Evolutionary conservation across 2,888 invertebrate species (phyloP).

Genomic region (Macropis europaea): DNA sequence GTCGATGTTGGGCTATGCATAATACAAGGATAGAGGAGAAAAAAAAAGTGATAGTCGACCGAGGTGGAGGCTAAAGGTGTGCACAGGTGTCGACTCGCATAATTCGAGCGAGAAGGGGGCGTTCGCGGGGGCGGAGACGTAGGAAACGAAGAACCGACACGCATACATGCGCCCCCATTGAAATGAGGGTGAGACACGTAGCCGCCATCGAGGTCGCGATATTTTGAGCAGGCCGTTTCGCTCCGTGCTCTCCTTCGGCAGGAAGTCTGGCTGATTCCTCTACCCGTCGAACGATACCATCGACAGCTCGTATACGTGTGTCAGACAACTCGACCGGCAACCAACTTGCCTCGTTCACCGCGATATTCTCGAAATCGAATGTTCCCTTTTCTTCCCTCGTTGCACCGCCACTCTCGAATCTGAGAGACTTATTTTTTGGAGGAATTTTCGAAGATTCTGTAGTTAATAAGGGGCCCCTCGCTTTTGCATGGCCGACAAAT

Average conservation of each 20-base stretch:
- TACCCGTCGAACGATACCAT: conserved; percentile 56
- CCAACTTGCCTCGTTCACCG: conserved; percentile 13
- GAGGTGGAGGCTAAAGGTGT: conserved; percentile 3
- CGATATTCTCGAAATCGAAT: no score
- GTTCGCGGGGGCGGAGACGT: conserved; percentile 56
- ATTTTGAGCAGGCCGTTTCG: conserved; percentile 45
- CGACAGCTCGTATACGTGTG: conserved; percentile 51
- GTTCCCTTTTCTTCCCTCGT: no score
- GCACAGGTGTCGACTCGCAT: conserved; percentile 55
- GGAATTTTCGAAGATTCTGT: no score
- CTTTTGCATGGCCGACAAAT: no score
- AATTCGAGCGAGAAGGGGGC: conserved; percentile 53
- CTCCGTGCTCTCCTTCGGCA: conserved; percentile 37
- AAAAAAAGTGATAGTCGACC: conserved; percentile 20
- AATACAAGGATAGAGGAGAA: no score
- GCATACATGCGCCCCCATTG: conserved; percentile 4
- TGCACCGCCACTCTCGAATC: no score
- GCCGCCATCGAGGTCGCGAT: conserved; percentile 54
- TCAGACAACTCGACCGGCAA: conserved; percentile 34
- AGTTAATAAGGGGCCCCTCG: no score
- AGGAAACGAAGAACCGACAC: conserved; percentile 20
- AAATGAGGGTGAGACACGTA: conserved; percentile 40
- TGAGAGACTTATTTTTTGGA: no score
- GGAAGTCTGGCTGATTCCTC: conserved; percentile 53
- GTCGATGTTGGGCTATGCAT: no score